Conservation (phyloP, 2,113 vertebrate species). For the Coptodon bakossiorum region DNA sequence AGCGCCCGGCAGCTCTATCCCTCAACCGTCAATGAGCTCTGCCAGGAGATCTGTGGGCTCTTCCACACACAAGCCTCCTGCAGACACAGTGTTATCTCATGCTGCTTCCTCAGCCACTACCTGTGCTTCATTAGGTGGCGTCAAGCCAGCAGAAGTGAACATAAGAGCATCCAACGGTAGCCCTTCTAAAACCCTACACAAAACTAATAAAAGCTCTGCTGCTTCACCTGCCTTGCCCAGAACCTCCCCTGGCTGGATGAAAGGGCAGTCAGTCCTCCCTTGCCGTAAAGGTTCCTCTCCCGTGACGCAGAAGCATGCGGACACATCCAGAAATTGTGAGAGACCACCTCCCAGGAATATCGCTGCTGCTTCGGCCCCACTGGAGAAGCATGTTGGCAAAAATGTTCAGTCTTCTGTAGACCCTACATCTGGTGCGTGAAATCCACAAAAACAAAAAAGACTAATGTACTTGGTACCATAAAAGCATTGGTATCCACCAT, state of each 20-base stretch:
- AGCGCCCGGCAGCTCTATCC: not conserved
- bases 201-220: not conserved
- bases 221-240: not conserved
- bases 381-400: slow-evolving; percentile 60
- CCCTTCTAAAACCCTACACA: not conserved
- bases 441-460: not conserved
- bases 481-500: not conserved
- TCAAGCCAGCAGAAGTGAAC: slow-evolving; percentile 1
- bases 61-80: not conserved
- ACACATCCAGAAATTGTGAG: not conserved
- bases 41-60: slow-evolving; percentile 24
- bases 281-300: not conserved
- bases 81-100: not conserved
- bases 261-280: not conserved
- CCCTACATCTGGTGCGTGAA: slow-evolving; percentile 66
- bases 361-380: not conserved
- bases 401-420: not conserved
- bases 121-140: not conserved
- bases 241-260: slow-evolving; percentile 12
- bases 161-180: not conserved
- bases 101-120: not conserved
- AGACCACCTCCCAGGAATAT: not conserved
- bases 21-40: slow-evolving; percentile 18
- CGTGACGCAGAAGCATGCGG: not conserved
- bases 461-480: not conserved